A percentile compares a stretch with the other conserved stretches of the same genome.
phyloP scores from a whole-genome alignment of 2,113 vertebrate species.

The Proterorhinus semilunaris region DNA sequence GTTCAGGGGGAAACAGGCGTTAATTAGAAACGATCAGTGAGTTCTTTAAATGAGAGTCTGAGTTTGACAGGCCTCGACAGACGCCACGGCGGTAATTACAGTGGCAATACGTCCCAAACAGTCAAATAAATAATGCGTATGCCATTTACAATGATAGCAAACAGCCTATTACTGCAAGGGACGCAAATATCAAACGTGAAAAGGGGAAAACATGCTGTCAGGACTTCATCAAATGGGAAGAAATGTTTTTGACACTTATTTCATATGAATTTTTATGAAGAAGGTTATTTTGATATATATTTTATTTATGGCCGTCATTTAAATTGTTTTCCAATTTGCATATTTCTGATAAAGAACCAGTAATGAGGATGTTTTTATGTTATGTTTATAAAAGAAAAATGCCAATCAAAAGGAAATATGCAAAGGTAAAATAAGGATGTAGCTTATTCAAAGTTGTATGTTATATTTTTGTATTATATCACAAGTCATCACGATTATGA shows the following conservation, averaged over 20 bases:
- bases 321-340: neutral
- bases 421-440: neutral
- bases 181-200: constrained; percentile 4
- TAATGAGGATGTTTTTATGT: neutral
- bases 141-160: constrained; percentile 7
- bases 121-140: constrained; percentile 7
- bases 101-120: neutral
- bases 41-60: constrained; percentile 7
- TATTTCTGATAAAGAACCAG: neutral
- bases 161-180: constrained; percentile 2
- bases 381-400: neutral
- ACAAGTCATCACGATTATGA: too few species aligned
- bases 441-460: neutral
- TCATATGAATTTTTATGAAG: constrained; percentile 3
- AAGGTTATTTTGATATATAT: constrained; percentile 1
- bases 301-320: neutral
- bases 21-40: constrained; percentile 12
- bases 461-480: too few species aligned
- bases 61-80: constrained; percentile 1
- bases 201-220: constrained; percentile 3
- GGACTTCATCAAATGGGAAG: neutral
- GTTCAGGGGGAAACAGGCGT: neutral
- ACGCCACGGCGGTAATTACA: neutral
- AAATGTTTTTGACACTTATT: constrained; percentile 7
- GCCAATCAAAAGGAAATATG: neutral